Evolutionary conservation across 2,113 vertebrate species (phyloP), one percentile per base, ranked within the genome.

Genomic region (Hipposideros armiger): DNA sequence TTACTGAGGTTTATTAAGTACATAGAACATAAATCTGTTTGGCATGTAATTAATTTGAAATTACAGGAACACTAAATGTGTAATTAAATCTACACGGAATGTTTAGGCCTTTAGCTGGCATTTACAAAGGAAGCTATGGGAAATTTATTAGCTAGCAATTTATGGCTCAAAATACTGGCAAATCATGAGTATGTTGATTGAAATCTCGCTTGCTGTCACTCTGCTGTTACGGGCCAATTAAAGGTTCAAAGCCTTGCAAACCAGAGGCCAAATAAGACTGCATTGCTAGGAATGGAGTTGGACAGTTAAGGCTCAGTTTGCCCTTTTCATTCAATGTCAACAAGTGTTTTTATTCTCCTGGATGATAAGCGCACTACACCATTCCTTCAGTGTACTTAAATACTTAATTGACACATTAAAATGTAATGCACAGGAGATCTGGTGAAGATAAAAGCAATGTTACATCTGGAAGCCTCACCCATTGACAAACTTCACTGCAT

Each of bases 21-120:
- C 98, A 98, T 98, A 98, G 97, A 99, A 98, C 98, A 99, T 99
- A 99, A 99, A 99, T 99, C 98, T 98, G 98, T 98, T 99, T 98
- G 98, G 98, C 98, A 98, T 98, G 98, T 98, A 98, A 99, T 99
- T 99, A 99, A 99, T 99, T 99, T 98, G 99, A 98, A 99, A 99
- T 98, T 98, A 98, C 98, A 98, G 80, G 97, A 98, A 98, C 98
- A 97, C 98, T 99, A 98, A 99, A 98, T 98, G 98, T 98, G 98
- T 98, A 98, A 99, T 99, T 99, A 99, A 98, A 98, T 98, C 98
- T 98, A 98, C 67, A 10, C 67, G 95, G 98, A 98, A 98, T 97
- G 98, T 98, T 98, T 98, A 98, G 98, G 98, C 97, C 98, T 98
- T 98, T 98, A 96, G 96, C 95, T 98, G 98, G 98, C 98, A 99